Evolutionary conservation across 2,113 vertebrate species (phyloP).

Genomic region (Podarcis raffonei): DNA sequence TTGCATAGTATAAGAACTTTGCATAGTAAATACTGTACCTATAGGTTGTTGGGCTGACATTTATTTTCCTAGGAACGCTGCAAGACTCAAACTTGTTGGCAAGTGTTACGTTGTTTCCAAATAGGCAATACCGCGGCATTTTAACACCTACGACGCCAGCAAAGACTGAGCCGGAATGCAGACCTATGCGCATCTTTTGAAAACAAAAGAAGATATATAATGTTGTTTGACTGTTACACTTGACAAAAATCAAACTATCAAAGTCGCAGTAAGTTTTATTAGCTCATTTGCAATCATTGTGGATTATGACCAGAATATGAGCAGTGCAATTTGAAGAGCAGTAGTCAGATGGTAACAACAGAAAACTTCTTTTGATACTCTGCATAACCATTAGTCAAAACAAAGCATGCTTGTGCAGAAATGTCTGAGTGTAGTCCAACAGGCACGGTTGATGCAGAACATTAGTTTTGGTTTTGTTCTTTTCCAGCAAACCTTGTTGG

Average conservation of each 20-base stretch:
- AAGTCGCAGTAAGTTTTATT: slow-evolving; percentile 20
- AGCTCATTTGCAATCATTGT: neutral
- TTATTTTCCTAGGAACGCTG: slow-evolving; percentile 91
- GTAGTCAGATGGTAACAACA: neutral
- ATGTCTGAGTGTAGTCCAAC: no score
- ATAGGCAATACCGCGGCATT: slow-evolving; percentile 99
- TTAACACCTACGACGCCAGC: slow-evolving; percentile 96
- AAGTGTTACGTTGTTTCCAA: slow-evolving; percentile 97
- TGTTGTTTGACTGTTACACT: neutral
- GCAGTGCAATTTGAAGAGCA: neutral
- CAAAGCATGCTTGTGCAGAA: neutral
- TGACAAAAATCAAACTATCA: neutral
- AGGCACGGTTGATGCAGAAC: neutral
- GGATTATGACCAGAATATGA: neutral
- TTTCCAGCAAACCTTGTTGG: neutral
- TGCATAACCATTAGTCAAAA: neutral
- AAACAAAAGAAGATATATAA: slow-evolving; percentile 32
- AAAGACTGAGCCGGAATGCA: slow-evolving; percentile 95
- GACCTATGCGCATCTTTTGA: slow-evolving; percentile 94
- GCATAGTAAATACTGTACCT: slow-evolving; percentile 76
- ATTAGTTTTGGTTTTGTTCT: neutral
- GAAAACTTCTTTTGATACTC: neutral
- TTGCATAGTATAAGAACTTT: neutral
- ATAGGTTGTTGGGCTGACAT: slow-evolving; percentile 95
- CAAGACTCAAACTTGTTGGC: slow-evolving; percentile 98